Evolutionary conservation across 2,888 invertebrate species (phyloP).

Genomic region (Magallana nippona): DNA sequence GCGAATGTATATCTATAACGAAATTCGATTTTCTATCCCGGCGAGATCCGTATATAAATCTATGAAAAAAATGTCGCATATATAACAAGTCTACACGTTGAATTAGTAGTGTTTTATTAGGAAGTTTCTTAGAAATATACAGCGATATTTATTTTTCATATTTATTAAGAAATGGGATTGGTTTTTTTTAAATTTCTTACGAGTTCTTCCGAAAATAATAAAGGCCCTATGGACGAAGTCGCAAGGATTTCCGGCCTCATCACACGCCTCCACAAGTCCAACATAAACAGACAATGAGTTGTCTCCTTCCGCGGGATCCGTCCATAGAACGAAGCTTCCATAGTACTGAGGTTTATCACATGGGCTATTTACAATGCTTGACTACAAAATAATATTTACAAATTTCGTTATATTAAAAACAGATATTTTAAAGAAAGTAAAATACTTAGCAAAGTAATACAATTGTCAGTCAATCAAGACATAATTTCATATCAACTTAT

Average conservation of each 20-base stretch:
- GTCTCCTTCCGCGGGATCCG: conserved; percentile 41
- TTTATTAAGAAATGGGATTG: no score
- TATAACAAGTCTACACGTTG: no score
- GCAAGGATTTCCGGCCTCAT: conserved; percentile 42
- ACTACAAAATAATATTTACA: conserved; percentile 18
- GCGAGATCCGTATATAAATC: no score
- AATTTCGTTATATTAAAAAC: background rate
- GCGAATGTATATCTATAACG: background rate
- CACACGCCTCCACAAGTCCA: conserved; percentile 45
- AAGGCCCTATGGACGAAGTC: conserved; percentile 50
- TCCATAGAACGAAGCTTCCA: conserved; percentile 49
- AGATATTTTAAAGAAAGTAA: background rate
- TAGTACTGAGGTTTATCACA: conserved; percentile 42
- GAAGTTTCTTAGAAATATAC: no score
- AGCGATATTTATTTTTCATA: no score
- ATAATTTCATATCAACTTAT: no score
- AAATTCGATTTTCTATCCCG: background rate
- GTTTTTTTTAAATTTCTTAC: conserved; percentile 33
- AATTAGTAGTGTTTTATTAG: no score
- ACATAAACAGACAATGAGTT: conserved; percentile 40
- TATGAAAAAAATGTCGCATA: no score
- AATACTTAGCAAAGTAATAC: no score
- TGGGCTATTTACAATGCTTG: conserved; percentile 33
- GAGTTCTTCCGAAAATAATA: conserved; percentile 46
- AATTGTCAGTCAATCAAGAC: no score